Evolutionary conservation across 1,140 invertebrate genomes (phyloP), one percentile per base, ranked within the genome.

Genomic region (Hylyphantes graminicola): DNA sequence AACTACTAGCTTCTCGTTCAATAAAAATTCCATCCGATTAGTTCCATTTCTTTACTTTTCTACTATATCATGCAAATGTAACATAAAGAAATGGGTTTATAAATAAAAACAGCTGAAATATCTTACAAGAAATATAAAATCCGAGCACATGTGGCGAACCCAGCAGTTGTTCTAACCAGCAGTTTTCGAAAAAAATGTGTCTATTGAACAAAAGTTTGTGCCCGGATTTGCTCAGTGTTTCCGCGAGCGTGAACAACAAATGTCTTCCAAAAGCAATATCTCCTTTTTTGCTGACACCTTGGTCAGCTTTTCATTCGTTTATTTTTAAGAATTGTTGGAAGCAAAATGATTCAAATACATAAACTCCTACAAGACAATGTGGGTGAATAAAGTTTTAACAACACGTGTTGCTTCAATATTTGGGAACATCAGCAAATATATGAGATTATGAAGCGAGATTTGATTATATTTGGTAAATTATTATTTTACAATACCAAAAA

Each of bases 201-300:
- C 67, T 53, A 57, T 21, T 7, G 72, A 74, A 21, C 12, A 19
- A 21, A 74, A 74, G 72, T 74, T 74, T 57, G 35, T 55, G 72
- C 72, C 57, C 54, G 35, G 57, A 35, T 35, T 74, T 57, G 17
- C 72, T 13, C 54, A 4, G 19, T 74, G 72, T 74, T 74, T 57
- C 50, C 57, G 72, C 57, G 53, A 74, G 72, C 72, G 72, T 70
- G 54, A 70, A 70, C 51, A 70, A 70, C 1, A 35, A 35, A 35
- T 35, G 35, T 35, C 35, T 70, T 51, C 51, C 72, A 74, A 53
- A 53, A 74, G 72, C 72, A 74, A 74, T 74, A 74, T 74, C 72
- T 74, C 51, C 72, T 74, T 74, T 35, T 74, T 55, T 70, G 72
- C 72, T 74, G 72, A 74, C 72, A 74, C 72, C 72, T 74, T 74